Conservation (phyloP, 2,113 vertebrate genomes). For the Macaca nemestrina region DNA sequence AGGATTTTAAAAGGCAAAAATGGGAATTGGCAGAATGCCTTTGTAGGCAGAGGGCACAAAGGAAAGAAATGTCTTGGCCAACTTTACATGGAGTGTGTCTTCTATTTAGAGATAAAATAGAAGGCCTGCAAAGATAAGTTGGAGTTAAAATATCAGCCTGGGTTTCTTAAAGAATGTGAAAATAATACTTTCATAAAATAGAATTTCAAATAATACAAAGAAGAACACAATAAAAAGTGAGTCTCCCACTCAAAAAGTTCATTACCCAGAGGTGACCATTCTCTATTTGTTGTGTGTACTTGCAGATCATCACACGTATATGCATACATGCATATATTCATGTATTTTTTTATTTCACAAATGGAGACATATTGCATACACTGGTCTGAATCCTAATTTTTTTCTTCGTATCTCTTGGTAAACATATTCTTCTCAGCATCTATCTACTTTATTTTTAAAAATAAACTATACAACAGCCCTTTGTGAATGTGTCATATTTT, state of each 20-base stretch:
- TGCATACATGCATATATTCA: neutral
- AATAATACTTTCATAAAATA: neutral
- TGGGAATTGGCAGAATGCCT: neutral
- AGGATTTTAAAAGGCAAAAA: neutral
- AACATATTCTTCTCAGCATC: neutral
- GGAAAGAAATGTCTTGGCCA: neutral
- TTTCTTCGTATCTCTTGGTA: neutral
- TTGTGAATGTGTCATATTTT: neutral
- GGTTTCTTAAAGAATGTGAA: neutral
- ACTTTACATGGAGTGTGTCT: neutral
- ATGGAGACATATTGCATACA: neutral
- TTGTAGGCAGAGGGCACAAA: neutral
- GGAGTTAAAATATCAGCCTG: neutral
- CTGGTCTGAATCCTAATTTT: neutral
- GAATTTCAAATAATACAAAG: neutral
- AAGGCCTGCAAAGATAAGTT: neutral
- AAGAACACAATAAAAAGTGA: neutral
- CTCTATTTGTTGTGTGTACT: neutral
- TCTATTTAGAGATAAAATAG: neutral
- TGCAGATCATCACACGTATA: neutral
- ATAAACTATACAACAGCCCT: neutral
- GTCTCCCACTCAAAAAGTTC: neutral
- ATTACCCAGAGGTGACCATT: neutral
- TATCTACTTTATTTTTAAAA: neutral
- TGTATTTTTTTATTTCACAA: neutral